These are phyloP conservation scores for Apodemia duryi DNA, from an alignment of 2,888 invertebrate species.

Conservation along the genomic window DNA sequence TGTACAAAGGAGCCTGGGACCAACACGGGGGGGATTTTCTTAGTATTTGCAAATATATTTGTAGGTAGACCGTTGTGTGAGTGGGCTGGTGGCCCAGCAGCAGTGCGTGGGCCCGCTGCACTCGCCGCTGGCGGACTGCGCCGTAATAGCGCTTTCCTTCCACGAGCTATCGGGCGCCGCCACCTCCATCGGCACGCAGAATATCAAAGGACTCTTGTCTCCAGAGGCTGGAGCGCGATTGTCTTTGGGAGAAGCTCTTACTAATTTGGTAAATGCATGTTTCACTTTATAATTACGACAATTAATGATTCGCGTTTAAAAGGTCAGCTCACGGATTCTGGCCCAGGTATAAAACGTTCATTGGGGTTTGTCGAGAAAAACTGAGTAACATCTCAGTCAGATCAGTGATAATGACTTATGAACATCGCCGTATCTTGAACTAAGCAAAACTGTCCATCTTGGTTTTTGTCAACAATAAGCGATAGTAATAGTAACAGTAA, in stretches of 20 bases:
- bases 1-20: too few species aligned
- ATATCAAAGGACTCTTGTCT: constrained; percentile 93
- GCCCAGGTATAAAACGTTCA: too few species aligned
- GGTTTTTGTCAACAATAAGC: too few species aligned
- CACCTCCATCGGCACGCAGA: constrained; percentile 97
- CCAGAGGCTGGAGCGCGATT: constrained; percentile 94
- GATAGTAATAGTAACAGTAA: too few species aligned
- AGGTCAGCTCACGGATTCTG: too few species aligned
- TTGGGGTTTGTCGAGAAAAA: too few species aligned
- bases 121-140: constrained; percentile 96
- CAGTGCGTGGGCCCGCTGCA: constrained; percentile 99
- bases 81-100: constrained; percentile 97
- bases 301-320: too few species aligned
- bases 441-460: too few species aligned
- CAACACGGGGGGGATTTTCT: too few species aligned
- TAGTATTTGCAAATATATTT: background rate
- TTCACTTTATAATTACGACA: background rate
- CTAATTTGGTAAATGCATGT: constrained; percentile 87
- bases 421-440: too few species aligned
- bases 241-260: constrained; percentile 96
- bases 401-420: too few species aligned
- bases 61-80: constrained; percentile 92
- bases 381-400: too few species aligned
- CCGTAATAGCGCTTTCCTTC: constrained; percentile 92
- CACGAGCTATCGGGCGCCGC: constrained; percentile 92